Conservation (phyloP, 2,888 invertebrate species). For the Idaea straminata region DNA sequence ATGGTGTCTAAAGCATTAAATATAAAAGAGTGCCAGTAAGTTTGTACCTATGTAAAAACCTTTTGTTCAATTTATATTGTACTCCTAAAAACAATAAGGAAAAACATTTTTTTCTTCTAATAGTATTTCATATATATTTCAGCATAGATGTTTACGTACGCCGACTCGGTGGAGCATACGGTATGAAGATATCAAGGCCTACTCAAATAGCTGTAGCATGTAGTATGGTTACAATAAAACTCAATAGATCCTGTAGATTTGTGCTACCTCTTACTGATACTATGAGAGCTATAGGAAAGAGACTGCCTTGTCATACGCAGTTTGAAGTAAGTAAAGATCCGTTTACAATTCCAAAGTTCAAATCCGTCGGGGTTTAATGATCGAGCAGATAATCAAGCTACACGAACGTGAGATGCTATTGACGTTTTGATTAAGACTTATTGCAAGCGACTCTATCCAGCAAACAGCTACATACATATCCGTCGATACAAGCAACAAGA, state of each 20-base stretch:
- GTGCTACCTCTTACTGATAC: slow-evolving; percentile 82
- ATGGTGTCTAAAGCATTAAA: slow-evolving; percentile 75
- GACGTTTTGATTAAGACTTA: too few relatives aligned
- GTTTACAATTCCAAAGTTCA: slow-evolving; percentile 4
- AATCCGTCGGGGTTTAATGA: background rate
- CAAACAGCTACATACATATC: too few relatives aligned
- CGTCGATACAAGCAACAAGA: too few relatives aligned
- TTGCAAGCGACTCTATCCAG: too few relatives aligned
- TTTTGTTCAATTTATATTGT: background rate
- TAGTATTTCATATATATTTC: background rate
- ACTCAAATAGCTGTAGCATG: slow-evolving; percentile 62
- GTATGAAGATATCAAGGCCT: slow-evolving; percentile 84
- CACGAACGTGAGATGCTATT: too few relatives aligned
- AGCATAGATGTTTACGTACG: slow-evolving; percentile 83
- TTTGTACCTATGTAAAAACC: background rate
- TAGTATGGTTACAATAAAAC: slow-evolving; percentile 78
- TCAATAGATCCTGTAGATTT: slow-evolving; percentile 83
- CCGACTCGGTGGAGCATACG: slow-evolving; percentile 78
- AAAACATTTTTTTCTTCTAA: background rate
- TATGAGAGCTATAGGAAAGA: slow-evolving; percentile 81
- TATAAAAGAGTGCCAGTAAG: slow-evolving; percentile 80
- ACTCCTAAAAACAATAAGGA: background rate
- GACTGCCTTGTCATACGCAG: slow-evolving; percentile 67
- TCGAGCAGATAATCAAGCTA: too few relatives aligned
- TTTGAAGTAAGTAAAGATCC: slow-evolving; percentile 62